phyloP scores from a whole-genome alignment of 2,888 invertebrate genomes.

The Eupithecia pulchellata region DNA sequence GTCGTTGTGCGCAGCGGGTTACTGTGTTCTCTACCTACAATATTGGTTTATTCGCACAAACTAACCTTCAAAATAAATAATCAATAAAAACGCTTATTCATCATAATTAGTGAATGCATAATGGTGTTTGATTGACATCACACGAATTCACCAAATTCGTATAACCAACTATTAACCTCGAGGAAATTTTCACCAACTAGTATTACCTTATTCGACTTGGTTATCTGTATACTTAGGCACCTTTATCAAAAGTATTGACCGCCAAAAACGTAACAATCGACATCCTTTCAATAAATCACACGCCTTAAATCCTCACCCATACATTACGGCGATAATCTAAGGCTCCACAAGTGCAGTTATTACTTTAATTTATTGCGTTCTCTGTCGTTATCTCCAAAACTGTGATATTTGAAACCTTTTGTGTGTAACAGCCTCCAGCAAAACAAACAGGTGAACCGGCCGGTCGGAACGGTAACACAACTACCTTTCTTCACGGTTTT shows the following conservation, averaged over 20 bases:
- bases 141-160: neutral
- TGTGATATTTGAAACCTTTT: slow-evolving; percentile 84
- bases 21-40: slow-evolving; percentile 1
- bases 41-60: neutral
- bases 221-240: neutral
- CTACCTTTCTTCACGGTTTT: slow-evolving; percentile 82
- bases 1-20: slow-evolving; percentile 3
- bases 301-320: slow-evolving; percentile 64
- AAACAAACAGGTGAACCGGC: slow-evolving; percentile 81
- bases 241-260: slow-evolving; percentile 34
- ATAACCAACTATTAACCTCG: neutral
- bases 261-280: slow-evolving; percentile 47
- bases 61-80: neutral
- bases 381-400: slow-evolving; percentile 78
- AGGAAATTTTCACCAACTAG: neutral
- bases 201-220: neutral
- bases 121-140: neutral
- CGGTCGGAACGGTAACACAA: slow-evolving; percentile 65
- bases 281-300: slow-evolving; percentile 71
- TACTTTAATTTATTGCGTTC: slow-evolving; percentile 79
- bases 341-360: slow-evolving; percentile 80
- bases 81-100: neutral
- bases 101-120: neutral
- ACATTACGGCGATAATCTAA: slow-evolving; percentile 73
- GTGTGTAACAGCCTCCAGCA: slow-evolving; percentile 77